Conservation (phyloP, 1,140 invertebrate species). For the Maniola jurtina region DNA sequence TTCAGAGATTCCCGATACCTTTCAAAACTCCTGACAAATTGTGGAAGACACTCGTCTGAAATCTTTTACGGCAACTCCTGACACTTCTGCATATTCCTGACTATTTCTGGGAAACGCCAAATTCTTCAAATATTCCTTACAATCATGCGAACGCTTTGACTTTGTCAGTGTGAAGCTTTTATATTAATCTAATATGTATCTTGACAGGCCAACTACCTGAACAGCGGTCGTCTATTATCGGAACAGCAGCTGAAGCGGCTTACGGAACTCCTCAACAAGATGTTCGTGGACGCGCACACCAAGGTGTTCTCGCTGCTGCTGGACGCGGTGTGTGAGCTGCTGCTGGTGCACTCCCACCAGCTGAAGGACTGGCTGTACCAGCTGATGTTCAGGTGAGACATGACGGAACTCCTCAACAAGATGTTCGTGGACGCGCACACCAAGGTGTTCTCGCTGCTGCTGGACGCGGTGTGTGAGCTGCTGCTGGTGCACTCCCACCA, state of each 20-base stretch:
- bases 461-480: conserved; percentile 94
- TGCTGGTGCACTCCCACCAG: conserved; percentile 91
- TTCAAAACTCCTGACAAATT: no score
- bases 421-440: not conserved
- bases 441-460: no score
- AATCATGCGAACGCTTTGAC: no score
- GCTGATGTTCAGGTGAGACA: conserved; percentile 63
- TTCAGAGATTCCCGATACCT: no score
- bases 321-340: conserved; percentile 93
- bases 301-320: conserved; percentile 96
- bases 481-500: conserved; percentile 91
- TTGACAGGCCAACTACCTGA: conserved; percentile 81
- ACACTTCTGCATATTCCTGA: no score
- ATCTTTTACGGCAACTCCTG: no score
- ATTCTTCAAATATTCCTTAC: no score
- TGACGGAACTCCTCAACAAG: not conserved
- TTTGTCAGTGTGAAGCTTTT: no score
- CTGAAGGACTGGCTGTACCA: conserved; percentile 95
- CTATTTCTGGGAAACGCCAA: no score
- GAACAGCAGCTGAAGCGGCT: conserved; percentile 87
- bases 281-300: conserved; percentile 98
- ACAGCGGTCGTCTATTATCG: conserved; percentile 84
- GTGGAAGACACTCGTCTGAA: no score
- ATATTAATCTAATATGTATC: conserved; percentile 7
- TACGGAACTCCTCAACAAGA: conserved; percentile 95